These are phyloP conservation scores for Odobenus rosmarus DNA, from an alignment of 2,113 vertebrate species.

Conservation along the genomic window DNA sequence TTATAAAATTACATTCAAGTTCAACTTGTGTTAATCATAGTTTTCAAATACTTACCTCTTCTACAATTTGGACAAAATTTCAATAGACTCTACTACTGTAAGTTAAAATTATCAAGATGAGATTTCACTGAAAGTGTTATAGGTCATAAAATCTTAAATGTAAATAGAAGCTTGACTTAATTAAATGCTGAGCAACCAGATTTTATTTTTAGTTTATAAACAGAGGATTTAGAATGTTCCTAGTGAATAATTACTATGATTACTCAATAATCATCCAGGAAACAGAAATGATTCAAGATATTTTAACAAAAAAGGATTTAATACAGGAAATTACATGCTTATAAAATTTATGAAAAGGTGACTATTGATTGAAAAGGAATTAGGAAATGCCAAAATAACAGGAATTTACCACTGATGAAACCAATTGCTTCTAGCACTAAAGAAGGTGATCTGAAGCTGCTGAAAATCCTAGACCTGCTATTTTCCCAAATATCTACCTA, in stretches of 20 bases:
- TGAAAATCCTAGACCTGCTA: not conserved
- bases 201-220: not conserved
- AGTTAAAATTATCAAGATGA: not conserved
- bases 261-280: not conserved
- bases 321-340: not conserved
- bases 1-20: not conserved
- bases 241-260: not conserved
- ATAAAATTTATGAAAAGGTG: not conserved
- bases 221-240: not conserved
- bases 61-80: not conserved
- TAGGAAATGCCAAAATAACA: not conserved
- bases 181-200: not conserved
- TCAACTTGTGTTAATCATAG: not conserved
- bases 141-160: not conserved
- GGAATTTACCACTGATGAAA: not conserved
- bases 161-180: not conserved
- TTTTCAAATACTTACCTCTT: not conserved
- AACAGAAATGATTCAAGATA: not conserved
- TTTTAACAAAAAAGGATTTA: not conserved
- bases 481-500: not conserved
- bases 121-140: not conserved
- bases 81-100: not conserved
- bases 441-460: not conserved
- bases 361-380: not conserved
- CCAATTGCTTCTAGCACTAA: not conserved